Base-by-base conservation (phyloP, 2,113 vertebrate genomes). In the Toxotes jaculatrix region DNA sequence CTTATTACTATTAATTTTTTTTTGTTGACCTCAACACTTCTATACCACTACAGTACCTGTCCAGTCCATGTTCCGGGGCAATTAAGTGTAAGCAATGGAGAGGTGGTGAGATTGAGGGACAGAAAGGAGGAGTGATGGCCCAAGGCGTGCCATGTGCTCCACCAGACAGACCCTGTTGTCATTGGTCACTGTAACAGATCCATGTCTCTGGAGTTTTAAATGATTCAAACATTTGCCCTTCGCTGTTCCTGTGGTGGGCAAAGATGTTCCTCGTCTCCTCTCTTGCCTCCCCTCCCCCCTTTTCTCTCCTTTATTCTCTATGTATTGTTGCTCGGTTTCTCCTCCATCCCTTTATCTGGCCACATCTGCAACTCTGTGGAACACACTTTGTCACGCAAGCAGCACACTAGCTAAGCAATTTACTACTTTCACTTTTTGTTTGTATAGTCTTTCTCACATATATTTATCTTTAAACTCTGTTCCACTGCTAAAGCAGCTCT, bases 151-250 rank as follows among this genome's bases (percentile, higher is more conserved):
- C 77, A 74, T 57, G 61, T 64, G 45, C 81, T 80, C 80, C 86
- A 68, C 65, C 85, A 91, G 72, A 86, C 70, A 89, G 80, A 85
- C 77, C 38, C 68, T 70, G 68, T 86, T 80, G 83, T 87, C 84
- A 92, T 75, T 92, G 93, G 91, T 86, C 90, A 88, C 86, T 84
- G 91, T 92, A 94, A 94, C 86, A 91, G 88, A 94, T 93, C 87
- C 80, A n/a, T n/a, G 76, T 93, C 93, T 92, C 92, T 88, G 72
- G 93, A 95, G 94, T 93, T 94, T 94, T 93, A 92, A 94, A 94
- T 93, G 87, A 95, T 95, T 93, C 91, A 95, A 91, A 90, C 91
- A 88, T 93, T 91, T 93, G 92, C 90, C 93, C 94, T 94, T 94
- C 53, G 61, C 80, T 89, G 88, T 91, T 92, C 84, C 88, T 91